These are phyloP conservation scores for Pygocentrus nattereri DNA, from an alignment of 2,797 vertebrate species.

Conservation along the genomic window DNA sequence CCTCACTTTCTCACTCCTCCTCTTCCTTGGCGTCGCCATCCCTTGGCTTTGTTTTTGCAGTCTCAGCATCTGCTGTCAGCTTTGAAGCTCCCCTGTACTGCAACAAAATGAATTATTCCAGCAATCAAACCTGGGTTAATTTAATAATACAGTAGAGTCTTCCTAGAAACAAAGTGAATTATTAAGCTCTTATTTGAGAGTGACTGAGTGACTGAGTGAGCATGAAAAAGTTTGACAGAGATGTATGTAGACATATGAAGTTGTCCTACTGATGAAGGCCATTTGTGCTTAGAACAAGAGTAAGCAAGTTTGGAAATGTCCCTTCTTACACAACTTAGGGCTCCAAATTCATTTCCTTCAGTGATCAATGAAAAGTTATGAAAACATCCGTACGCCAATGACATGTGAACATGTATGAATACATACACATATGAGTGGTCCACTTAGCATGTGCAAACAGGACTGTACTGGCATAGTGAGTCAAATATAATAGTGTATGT, in stretches of 20 bases:
- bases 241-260: neutral
- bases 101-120: conserved; percentile 62
- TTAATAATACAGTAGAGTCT: conserved; percentile 49
- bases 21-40: conserved; percentile 40
- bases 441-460: neutral
- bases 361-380: neutral
- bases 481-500: conserved; percentile 47
- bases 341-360: neutral
- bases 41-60: conserved; percentile 49
- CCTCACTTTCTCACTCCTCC: conserved; percentile 17
- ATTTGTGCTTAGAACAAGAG: neutral
- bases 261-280: neutral
- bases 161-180: conserved; percentile 37
- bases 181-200: neutral
- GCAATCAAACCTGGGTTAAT: conserved; percentile 55
- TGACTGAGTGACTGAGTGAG: neutral
- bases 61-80: conserved; percentile 55
- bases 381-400: neutral
- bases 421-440: neutral
- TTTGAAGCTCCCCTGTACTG: conserved; percentile 57
- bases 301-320: neutral
- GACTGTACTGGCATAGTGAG: conserved; percentile 1
- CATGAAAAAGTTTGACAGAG: neutral
- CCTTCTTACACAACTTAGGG: neutral
- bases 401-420: conserved; percentile 1